Conservation (phyloP, 2,888 invertebrate species). For the Caenorhabditis sp. region DNA sequence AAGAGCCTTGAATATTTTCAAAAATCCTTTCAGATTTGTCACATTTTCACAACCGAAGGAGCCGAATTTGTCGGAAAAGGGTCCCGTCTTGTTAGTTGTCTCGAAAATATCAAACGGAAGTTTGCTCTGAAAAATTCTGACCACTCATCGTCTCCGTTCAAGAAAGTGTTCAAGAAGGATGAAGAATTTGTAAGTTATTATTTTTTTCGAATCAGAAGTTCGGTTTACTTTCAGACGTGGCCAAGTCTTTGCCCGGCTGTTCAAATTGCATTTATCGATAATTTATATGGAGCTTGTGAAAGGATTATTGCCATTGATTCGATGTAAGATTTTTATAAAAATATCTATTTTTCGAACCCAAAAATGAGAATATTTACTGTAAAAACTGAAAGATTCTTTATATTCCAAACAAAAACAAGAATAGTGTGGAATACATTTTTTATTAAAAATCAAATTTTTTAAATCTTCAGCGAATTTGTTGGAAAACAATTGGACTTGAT, state of each 20-base stretch:
- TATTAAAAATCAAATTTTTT: no score
- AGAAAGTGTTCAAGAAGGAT: slow-evolving; percentile 15
- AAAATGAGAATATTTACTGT: no score
- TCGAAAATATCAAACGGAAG: slow-evolving; percentile 25
- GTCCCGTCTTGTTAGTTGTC: slow-evolving; percentile 11
- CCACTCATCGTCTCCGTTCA: slow-evolving; percentile 10
- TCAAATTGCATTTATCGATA: slow-evolving; percentile 74
- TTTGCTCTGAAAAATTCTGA: not conserved
- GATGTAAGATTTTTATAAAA: slow-evolving; percentile 73
- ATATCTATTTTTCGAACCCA: no score
- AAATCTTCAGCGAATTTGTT: slow-evolving; percentile 78
- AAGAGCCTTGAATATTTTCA: no score
- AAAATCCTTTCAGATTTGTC: slow-evolving; percentile 43
- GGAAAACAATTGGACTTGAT: slow-evolving; percentile 86
- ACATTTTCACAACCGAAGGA: slow-evolving; percentile 40
- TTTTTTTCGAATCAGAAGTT: no score
- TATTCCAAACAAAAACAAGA: no score
- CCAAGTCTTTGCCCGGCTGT: slow-evolving; percentile 47
- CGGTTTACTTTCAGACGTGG: slow-evolving; percentile 6
- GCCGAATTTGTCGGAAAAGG: slow-evolving; percentile 24
- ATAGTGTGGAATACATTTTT: no score
- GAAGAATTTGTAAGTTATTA: not conserved
- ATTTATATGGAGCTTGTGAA: slow-evolving; percentile 83
- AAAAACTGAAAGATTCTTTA: no score
- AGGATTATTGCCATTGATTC: slow-evolving; percentile 92